Evolutionary conservation across 1,140 invertebrate genomes (phyloP).

Genomic region (Brachionus sp.): DNA sequence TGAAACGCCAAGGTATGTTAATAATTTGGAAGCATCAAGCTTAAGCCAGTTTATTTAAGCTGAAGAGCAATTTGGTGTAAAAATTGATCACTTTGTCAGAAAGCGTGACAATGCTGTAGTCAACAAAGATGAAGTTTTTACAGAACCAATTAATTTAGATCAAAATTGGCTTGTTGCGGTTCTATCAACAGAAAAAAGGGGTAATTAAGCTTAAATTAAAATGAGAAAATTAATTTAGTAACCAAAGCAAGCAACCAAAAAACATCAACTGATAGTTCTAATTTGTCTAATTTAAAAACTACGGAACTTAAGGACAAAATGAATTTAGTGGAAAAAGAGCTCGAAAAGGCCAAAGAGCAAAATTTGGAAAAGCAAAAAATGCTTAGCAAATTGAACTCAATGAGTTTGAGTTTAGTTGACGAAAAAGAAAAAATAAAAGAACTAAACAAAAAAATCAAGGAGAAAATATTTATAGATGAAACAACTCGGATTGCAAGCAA

Average conservation of each 20-base stretch:
- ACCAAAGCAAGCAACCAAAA: not conserved
- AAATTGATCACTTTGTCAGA: not conserved
- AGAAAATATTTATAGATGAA: not conserved
- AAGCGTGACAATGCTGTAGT: not conserved
- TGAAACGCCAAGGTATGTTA: not conserved
- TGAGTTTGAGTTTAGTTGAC: not conserved
- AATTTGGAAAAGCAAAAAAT: not conserved
- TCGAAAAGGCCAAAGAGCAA: not conserved
- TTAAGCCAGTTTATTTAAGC: not conserved
- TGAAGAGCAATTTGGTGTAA: not conserved
- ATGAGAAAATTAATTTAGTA: not conserved
- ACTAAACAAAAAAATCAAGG: not conserved
- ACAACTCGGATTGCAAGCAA: not conserved
- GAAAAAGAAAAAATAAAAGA: not conserved
- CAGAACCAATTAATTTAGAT: not conserved
- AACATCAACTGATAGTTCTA: not conserved
- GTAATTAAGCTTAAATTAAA: not conserved
- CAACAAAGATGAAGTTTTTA: not conserved
- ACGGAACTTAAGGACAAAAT: not conserved
- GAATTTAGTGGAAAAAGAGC: not conserved
- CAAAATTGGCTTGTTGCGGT: not conserved
- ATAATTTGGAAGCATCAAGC: not conserved
- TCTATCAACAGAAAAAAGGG: not conserved
- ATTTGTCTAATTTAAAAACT: not conserved
- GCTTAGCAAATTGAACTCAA: not conserved